phyloP scores from a whole-genome alignment of 2,113 vertebrate genomes.

The Pogona vitticeps region DNA sequence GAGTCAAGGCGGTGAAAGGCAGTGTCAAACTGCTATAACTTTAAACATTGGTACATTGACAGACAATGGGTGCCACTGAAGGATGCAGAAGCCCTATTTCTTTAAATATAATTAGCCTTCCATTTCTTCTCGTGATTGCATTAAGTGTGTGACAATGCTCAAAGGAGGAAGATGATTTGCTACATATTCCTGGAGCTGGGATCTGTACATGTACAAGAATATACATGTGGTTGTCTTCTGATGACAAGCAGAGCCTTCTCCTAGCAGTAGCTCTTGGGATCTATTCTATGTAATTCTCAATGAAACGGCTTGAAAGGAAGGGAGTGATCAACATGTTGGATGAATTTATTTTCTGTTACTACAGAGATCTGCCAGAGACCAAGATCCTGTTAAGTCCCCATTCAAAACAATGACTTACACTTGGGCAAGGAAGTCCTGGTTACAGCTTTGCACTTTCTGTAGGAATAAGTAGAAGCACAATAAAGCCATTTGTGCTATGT shows the following conservation, averaged over 20 bases:
- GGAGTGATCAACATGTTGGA: background rate
- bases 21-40: too few species aligned
- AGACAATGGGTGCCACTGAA: background rate
- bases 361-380: background rate
- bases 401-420: too few species aligned
- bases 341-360: background rate
- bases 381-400: too few species aligned
- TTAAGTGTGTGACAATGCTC: background rate
- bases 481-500: too few species aligned
- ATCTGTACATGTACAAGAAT: background rate
- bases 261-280: background rate
- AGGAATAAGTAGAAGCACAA: too few species aligned
- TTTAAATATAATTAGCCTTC: background rate
- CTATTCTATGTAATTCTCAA: background rate
- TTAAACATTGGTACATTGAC: too few species aligned
- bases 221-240: background rate
- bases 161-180: too few species aligned
- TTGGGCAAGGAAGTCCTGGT: too few species aligned
- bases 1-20: too few species aligned
- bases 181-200: background rate
- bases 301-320: background rate
- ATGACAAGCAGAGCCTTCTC: background rate
- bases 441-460: too few species aligned
- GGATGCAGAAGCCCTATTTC: background rate
- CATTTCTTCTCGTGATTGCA: background rate